phyloP scores from a whole-genome alignment of 2,113 vertebrate genomes.

The Pogonocichla stellata region DNA sequence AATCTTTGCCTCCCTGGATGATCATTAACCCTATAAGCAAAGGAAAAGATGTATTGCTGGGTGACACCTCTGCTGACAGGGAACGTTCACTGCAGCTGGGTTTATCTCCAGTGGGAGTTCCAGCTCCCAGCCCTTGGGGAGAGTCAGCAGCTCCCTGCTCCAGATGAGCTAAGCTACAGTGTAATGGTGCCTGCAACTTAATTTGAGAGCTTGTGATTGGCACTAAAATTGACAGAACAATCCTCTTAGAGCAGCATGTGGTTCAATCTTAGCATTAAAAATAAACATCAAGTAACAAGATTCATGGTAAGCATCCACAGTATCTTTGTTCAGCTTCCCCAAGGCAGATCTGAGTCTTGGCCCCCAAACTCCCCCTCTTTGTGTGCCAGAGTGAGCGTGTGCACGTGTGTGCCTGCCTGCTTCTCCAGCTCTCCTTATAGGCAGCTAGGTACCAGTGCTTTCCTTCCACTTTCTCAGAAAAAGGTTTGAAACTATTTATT shows the following conservation, averaged over 20 bases:
- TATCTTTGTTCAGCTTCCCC: neutral
- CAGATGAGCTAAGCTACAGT: neutral
- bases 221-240: neutral
- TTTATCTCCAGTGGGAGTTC: neutral
- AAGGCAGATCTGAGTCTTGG: neutral
- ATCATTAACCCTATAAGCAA: neutral
- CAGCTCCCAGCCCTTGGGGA: neutral
- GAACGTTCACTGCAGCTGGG: neutral
- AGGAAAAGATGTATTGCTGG: neutral
- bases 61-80: neutral
- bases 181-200: neutral
- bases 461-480: neutral
- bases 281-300: neutral
- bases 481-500: neutral
- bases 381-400: accelerated
- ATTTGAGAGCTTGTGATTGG: neutral
- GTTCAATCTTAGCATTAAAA: slow-evolving; percentile 8
- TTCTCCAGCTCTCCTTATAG: neutral
- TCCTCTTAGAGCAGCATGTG: neutral
- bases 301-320: neutral
- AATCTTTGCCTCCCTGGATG: neutral
- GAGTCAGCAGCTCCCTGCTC: neutral
- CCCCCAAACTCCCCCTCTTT: neutral
- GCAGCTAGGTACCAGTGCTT: neutral
- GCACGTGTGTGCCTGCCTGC: accelerated